A percentile compares a stretch with the other conserved stretches of the same genome.
Evolutionary conservation across 2,113 vertebrate genomes (phyloP).

Genomic region (Rhinogobius similis): DNA sequence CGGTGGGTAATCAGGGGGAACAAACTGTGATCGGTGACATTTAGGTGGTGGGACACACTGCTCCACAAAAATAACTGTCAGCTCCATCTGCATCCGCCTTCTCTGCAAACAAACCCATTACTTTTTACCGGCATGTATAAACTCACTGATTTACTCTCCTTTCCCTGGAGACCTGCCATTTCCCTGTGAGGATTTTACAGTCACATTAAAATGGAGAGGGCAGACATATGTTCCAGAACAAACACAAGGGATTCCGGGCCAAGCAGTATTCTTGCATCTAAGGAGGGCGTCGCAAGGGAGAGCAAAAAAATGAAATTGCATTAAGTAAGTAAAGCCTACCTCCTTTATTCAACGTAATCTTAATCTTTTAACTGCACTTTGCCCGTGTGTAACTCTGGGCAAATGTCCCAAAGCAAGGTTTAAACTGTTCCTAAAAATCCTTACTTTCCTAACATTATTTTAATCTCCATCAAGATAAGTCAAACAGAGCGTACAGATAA

Average conservation of each 20-base stretch:
- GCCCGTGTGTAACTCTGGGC: no score
- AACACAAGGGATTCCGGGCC: not conserved
- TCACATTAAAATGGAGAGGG: not conserved
- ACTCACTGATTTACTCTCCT: not conserved
- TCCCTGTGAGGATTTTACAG: not conserved
- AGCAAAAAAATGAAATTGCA: no score
- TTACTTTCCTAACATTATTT: no score
- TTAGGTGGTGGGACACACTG: not conserved
- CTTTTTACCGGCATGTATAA: not conserved
- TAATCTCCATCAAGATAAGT: no score
- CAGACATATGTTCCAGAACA: not conserved
- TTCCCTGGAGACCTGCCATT: not conserved
- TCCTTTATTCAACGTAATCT: no score
- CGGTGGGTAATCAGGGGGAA: not conserved
- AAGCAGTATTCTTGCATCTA: no score
- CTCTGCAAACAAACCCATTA: not conserved
- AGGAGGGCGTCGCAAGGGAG: no score
- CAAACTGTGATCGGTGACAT: not conserved
- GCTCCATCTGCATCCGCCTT: not conserved
- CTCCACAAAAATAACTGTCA: not conserved
- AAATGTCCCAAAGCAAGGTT: no score
- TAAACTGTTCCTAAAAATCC: no score
- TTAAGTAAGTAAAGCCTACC: no score
- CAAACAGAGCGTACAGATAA: no score
- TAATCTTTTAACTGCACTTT: no score